Conservation (phyloP, 2,888 invertebrate species). For the Netelia virgata region DNA sequence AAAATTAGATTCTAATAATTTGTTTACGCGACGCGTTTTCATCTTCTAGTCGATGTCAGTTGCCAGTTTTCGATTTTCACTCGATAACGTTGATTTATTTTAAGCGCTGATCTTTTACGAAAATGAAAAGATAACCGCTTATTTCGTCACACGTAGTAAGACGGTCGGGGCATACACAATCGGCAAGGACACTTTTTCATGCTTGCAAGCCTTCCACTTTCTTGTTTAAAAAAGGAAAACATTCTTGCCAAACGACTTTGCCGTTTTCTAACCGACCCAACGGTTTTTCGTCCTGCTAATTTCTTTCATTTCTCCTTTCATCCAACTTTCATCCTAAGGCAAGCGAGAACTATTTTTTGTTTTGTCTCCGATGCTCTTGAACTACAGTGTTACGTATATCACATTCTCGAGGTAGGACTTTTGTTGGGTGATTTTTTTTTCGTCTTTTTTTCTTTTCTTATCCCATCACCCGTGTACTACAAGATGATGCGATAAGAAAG, state of each 20-base stretch:
- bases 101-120: constrained; percentile 24
- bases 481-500: constrained; percentile 53
- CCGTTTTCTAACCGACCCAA: neutral
- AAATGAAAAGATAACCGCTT: neutral
- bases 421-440: constrained; percentile 16
- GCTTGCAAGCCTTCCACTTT: neutral
- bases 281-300: constrained; percentile 22
- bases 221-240: neutral
- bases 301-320: constrained; percentile 11
- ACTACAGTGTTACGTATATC: constrained; percentile 58
- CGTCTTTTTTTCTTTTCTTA: constrained; percentile 1
- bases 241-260: neutral
- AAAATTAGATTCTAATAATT: constrained; percentile 46
- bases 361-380: constrained; percentile 54
- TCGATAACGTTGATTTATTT: constrained; percentile 33
- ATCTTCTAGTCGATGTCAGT: constrained; percentile 5
- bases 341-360: constrained; percentile 54
- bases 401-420: constrained; percentile 65
- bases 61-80: constrained; percentile 43
- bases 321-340: constrained; percentile 64
- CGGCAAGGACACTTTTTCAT: constrained; percentile 2
- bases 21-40: constrained; percentile 24
- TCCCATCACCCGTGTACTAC: constrained; percentile 17
- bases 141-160: constrained; percentile 15
- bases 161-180: neutral